These are phyloP conservation scores for Ephydatia muelleri DNA, from an alignment of 37 sponge, comb jelly and placozoan genomes.

Conservation along the genomic window DNA sequence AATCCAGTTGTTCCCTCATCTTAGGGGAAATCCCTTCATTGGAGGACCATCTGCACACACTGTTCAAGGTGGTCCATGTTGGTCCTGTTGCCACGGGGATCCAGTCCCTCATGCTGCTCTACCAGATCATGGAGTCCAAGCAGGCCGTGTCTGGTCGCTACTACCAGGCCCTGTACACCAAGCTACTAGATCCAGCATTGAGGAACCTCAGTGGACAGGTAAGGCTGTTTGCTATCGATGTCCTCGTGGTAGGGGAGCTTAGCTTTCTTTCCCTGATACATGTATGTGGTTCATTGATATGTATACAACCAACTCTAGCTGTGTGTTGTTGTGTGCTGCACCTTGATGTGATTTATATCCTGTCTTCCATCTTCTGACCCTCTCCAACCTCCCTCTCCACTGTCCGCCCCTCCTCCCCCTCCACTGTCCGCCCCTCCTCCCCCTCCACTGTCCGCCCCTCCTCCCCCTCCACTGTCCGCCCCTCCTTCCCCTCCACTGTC, in stretches of 20 bases:
- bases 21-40: constrained; percentile 75
- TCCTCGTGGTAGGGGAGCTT: background rate
- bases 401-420: no score
- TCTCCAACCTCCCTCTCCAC: no score
- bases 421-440: no score
- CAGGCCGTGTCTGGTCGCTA: constrained; percentile 82
- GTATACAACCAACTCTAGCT: no score
- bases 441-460: no score
- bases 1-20: background rate
- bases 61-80: constrained; percentile 89
- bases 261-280: no score
- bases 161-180: constrained; percentile 90
- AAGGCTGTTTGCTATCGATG: background rate
- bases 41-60: constrained; percentile 86
- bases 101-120: constrained; percentile 95
- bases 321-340: background rate
- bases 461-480: no score
- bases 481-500: no score
- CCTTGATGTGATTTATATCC: background rate
- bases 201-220: constrained; percentile 74
- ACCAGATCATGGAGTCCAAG: constrained; percentile 91
- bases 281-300: no score
- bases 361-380: no score
- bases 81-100: constrained; percentile 86
- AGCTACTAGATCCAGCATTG: constrained; percentile 85